Evolutionary conservation across 2,113 vertebrate species (phyloP).

Genomic region (Columbina picui): DNA sequence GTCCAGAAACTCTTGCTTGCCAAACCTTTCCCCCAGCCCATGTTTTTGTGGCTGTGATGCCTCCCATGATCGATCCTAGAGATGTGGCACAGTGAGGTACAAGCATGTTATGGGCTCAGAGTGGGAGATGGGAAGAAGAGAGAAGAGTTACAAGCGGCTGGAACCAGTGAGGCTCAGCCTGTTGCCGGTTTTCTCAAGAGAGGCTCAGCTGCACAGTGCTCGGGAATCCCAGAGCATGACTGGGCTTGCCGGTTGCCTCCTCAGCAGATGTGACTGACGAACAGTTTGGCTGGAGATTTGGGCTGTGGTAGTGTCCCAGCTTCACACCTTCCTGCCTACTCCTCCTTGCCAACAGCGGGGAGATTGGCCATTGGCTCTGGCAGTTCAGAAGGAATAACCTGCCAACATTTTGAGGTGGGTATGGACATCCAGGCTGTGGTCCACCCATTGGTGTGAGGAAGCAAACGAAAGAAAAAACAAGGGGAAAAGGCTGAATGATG

Average conservation of each 20-base stretch:
- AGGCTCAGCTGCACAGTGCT: background rate
- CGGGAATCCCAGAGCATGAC: background rate
- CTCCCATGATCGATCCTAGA: background rate
- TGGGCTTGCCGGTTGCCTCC: background rate
- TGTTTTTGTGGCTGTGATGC: background rate
- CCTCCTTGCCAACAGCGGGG: background rate
- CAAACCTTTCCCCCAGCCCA: background rate
- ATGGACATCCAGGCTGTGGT: background rate
- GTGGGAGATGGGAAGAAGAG: background rate
- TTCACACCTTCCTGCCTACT: background rate
- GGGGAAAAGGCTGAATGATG: background rate
- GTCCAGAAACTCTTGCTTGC: background rate
- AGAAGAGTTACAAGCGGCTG: background rate
- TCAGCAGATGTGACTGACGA: background rate
- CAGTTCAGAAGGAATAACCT: background rate
- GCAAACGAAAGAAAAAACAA: background rate
- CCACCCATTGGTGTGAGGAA: background rate
- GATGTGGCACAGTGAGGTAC: background rate
- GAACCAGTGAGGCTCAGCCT: background rate
- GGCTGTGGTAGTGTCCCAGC: background rate
- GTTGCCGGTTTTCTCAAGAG: background rate
- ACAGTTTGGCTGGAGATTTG: background rate
- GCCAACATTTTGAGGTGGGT: background rate
- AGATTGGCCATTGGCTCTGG: background rate
- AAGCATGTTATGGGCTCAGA: rapidly evolving